Conservation (phyloP, 2,113 vertebrate species). For the Beaufortia kweichowensis region DNA sequence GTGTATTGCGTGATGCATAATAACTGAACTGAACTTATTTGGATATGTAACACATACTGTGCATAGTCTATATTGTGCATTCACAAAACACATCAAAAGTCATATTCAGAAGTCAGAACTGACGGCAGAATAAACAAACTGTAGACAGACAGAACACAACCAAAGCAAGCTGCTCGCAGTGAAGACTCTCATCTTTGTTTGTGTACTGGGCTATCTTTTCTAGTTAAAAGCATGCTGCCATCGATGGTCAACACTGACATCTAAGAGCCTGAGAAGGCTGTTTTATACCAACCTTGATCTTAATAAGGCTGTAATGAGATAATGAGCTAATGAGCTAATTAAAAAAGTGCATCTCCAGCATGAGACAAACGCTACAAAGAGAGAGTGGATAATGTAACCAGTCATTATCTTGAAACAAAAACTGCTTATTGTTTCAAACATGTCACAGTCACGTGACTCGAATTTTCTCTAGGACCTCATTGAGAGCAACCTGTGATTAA, state of each 20-base stretch:
- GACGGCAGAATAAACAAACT: constrained; percentile 1
- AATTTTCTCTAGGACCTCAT: neutral
- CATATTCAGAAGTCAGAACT: constrained; percentile 1
- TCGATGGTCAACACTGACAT: neutral
- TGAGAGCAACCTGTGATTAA: constrained; percentile 9
- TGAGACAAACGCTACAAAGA: neutral
- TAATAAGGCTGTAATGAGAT: constrained; percentile 12
- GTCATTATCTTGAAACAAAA: constrained; percentile 27
- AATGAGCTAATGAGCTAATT: constrained; percentile 35
- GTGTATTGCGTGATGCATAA: neutral
- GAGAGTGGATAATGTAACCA: neutral
- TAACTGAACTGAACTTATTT: neutral
- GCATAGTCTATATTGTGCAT: neutral
- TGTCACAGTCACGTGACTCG: constrained; percentile 4
- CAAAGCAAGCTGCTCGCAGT: neutral
- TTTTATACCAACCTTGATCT: constrained; percentile 19
- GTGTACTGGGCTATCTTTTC: neutral
- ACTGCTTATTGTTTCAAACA: constrained; percentile 28
- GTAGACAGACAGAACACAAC: too few species aligned
- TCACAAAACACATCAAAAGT: neutral
- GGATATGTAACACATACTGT: neutral
- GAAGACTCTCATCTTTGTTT: neutral
- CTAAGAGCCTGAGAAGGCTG: neutral
- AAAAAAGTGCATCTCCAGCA: constrained; percentile 11
- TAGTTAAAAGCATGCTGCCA: neutral